Conservation (phyloP, 2,113 vertebrate species). For the Pteruthius melanotis region DNA sequence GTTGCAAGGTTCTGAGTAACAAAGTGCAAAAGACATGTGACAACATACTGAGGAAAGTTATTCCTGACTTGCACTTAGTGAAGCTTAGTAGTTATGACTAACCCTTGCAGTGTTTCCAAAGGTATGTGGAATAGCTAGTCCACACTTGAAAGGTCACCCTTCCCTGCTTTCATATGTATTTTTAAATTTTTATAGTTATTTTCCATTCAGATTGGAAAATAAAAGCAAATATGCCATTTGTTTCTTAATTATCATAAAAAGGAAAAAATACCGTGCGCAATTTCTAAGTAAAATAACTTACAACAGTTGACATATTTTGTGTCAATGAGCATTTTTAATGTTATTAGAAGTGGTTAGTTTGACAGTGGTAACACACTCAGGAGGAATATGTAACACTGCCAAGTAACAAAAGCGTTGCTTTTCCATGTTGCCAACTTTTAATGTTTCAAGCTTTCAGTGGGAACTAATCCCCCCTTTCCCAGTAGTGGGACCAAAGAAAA, state of each 20-base stretch:
- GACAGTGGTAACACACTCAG: not conserved
- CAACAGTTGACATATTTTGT: not conserved
- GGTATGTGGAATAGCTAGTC: not conserved
- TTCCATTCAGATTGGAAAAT: not conserved
- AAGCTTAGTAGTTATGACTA: not conserved
- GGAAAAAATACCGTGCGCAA: not conserved
- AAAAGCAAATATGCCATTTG: not conserved
- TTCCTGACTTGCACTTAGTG: not conserved
- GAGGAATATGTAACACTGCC: not conserved
- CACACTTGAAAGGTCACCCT: not conserved
- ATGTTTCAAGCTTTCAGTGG: not conserved
- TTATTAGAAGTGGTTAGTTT: not conserved
- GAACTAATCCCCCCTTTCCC: not conserved
- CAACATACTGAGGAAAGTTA: not conserved
- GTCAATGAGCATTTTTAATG: not conserved
- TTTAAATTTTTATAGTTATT: not conserved
- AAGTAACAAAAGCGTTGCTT: not conserved
- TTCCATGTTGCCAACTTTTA: not conserved
- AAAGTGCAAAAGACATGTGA: not conserved
- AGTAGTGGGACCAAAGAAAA: not conserved
- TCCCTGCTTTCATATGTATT: not conserved
- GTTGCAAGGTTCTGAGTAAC: not conserved
- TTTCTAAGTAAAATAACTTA: not conserved
- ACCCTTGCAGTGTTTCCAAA: not conserved
- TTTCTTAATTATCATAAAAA: not conserved